Conservation (phyloP, 2,113 vertebrate species). For the Athene cunicularia region DNA sequence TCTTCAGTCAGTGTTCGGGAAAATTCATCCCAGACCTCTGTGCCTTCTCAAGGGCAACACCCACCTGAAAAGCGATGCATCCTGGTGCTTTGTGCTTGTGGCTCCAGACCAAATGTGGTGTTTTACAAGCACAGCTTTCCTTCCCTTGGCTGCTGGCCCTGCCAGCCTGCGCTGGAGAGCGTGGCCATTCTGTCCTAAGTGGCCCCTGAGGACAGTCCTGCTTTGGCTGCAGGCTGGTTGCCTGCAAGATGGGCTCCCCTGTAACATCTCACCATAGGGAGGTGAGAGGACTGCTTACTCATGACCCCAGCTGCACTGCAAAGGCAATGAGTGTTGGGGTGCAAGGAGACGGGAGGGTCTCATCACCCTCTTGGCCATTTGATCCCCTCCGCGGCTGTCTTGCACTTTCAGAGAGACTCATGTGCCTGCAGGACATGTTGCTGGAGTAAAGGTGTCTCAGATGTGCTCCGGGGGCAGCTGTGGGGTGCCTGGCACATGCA, state of each 20-base stretch:
- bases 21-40: neutral
- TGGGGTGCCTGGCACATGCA: rapidly evolving
- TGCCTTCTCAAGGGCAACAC: neutral
- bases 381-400: rapidly evolving
- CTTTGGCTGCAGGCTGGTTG: neutral
- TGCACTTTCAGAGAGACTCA: rapidly evolving
- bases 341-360: neutral
- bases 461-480: rapidly evolving
- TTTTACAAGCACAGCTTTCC: neutral
- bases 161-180: rapidly evolving
- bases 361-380: neutral
- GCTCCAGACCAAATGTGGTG: neutral
- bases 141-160: neutral
- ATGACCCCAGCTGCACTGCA: neutral
- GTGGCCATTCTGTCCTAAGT: rapidly evolving
- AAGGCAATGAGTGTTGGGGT: rapidly evolving
- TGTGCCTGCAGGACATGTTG: rapidly evolving
- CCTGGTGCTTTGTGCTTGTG: neutral
- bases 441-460: neutral
- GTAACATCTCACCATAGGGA: neutral
- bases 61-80: neutral
- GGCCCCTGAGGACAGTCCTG: neutral
- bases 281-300: neutral
- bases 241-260: neutral
- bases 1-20: neutral